These are phyloP conservation scores for Phrynocephalus versicolor DNA, from an alignment of 2,113 vertebrate genomes.

Conservation along the genomic window DNA sequence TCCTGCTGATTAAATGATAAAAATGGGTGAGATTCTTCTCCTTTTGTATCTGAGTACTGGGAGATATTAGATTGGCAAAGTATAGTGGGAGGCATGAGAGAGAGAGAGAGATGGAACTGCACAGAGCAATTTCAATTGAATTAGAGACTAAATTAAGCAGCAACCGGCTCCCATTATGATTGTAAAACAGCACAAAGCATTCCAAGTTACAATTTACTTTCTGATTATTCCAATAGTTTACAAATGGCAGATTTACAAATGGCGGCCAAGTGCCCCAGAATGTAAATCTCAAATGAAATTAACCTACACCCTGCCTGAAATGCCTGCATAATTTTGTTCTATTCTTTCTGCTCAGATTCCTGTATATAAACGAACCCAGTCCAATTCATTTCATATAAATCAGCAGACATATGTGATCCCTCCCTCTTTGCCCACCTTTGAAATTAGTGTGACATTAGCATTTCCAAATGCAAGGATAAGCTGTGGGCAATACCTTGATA, in stretches of 20 bases:
- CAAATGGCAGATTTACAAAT: conserved; percentile 1
- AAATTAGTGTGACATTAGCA: not conserved
- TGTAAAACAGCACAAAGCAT: conserved; percentile 18
- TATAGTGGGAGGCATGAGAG: not conserved
- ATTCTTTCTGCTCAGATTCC: too few relatives aligned
- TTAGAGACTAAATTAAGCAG: conserved; percentile 21
- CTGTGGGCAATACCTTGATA: too few relatives aligned
- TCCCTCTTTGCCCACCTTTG: not conserved
- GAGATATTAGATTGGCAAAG: not conserved
- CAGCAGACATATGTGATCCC: not conserved
- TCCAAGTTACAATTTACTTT: conserved; percentile 24
- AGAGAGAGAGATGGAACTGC: not conserved
- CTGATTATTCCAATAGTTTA: conserved; percentile 25
- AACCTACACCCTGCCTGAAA: not conserved
- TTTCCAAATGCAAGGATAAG: too few relatives aligned
- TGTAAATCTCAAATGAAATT: not conserved
- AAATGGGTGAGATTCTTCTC: not conserved
- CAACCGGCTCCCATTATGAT: conserved; percentile 27
- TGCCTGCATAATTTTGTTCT: not conserved
- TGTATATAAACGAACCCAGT: too few relatives aligned
- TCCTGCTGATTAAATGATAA: not conserved
- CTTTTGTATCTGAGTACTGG: not conserved
- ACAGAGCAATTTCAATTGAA: conserved; percentile 8
- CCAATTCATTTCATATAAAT: too few relatives aligned
- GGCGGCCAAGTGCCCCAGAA: not conserved